Evolutionary conservation across 2,888 invertebrate species (phyloP), one percentile per base, ranked within the genome.

Genomic region (Zygaena filipendulae): DNA sequence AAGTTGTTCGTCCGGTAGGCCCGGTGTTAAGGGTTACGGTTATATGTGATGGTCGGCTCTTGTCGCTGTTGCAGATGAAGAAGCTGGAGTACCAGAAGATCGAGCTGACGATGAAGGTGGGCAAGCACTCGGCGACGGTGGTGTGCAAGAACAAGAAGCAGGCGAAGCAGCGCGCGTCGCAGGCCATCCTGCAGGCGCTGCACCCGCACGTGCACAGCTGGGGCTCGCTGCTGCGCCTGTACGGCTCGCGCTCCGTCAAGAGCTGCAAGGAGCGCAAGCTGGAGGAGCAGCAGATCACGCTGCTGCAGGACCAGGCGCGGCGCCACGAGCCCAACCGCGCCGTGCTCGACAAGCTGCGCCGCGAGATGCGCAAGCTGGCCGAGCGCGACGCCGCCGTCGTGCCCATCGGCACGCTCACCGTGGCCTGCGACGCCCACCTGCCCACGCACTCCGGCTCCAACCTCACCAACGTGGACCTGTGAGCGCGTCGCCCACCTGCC

Each of bases 111-210:
- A 95, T 98, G 93, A 88, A 87, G 7, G 96, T 97, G 21, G 97
- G 96, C 26, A 93, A 94, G 59, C 94, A 97, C 59, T 85, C 86
- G 7, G 95, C 93, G 2, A 90, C 90, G 11, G 95, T 97, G 11
- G 81, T 89, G n/a, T 96, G 97, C 63, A 91, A 92, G 61, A 98
- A 97, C 72, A 98, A 98, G 69, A 87, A 94, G 49, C 95, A 95
- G 40, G 98, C 97, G 4, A 97, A 97, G 61, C 98, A 99, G 59
- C 81, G 91, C 43, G 98, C 98, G 10, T 92, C 97, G 3, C 98
- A 99, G 69, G 88, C 91, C 5, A 95, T 98, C 44, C 72, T 98
- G 23, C 68, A 93, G 87, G 86, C 88, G 27, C 81, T 99, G 13
- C 98, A 98, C 79, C 97, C 98, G 0, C 94, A 97, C 59, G 91